These are phyloP conservation scores for Sycobia sp. DNA, from an alignment of 1,140 invertebrate genomes.

Conservation along the genomic window DNA sequence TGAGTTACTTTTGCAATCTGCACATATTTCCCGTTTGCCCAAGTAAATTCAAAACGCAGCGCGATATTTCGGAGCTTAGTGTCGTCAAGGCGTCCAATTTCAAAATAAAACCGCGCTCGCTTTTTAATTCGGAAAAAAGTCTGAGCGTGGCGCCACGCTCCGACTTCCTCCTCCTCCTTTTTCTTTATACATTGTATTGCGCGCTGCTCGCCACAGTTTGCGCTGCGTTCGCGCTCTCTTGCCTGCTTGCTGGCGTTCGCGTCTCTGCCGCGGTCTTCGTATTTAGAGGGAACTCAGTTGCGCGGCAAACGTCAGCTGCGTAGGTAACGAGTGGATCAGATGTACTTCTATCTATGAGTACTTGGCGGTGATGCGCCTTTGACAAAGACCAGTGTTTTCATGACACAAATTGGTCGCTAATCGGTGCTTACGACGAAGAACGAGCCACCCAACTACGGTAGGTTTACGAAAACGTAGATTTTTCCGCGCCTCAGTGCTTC, in stretches of 20 bases:
- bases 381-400: constrained; percentile 22
- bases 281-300: too few species aligned
- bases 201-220: neutral
- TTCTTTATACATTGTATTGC: too few species aligned
- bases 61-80: too few species aligned
- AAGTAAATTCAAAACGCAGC: too few species aligned
- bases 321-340: constrained; percentile 1
- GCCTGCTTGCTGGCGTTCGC: too few species aligned
- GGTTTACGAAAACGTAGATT: neutral
- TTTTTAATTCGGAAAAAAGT: neutral
- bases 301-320: constrained; percentile 38
- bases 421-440: neutral
- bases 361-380: neutral
- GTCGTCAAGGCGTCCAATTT: constrained; percentile 14
- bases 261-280: too few species aligned
- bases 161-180: constrained; percentile 10
- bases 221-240: neutral
- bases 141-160: constrained; percentile 16
- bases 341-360: neutral
- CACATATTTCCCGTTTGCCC: too few species aligned
- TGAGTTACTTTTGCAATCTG: too few species aligned
- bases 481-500: too few species aligned
- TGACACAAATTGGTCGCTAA: constrained; percentile 17
- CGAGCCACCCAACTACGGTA: neutral
- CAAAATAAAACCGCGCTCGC: constrained; percentile 18